Conservation (phyloP, 37 sponge, comb jelly and placozoan genomes). For the Halichondria panicea region DNA sequence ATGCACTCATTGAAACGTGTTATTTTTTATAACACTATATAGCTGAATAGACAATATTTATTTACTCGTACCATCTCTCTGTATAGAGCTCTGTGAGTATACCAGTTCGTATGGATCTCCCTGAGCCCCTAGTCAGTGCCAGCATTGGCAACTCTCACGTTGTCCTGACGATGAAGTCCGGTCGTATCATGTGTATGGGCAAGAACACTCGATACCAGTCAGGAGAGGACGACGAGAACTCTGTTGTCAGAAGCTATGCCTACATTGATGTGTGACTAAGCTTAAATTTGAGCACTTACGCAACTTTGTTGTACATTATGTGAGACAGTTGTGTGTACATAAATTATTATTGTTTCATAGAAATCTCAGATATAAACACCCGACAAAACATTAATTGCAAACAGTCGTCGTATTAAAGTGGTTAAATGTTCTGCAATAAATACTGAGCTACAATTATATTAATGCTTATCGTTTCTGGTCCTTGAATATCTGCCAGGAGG, state of each 20-base stretch:
- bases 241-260: slow-evolving; percentile 16
- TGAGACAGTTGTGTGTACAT: too few species aligned
- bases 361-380: too few species aligned
- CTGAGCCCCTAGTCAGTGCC: slow-evolving; percentile 39
- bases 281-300: neutral
- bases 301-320: too few species aligned
- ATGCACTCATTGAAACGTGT: too few species aligned
- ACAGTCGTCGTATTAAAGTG: too few species aligned
- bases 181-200: slow-evolving; percentile 49
- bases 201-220: slow-evolving; percentile 57
- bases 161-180: slow-evolving; percentile 42
- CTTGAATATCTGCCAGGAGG: slow-evolving; percentile 62
- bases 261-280: slow-evolving; percentile 20
- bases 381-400: too few species aligned
- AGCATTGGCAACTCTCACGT: slow-evolving; percentile 62
- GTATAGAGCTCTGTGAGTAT: slow-evolving; percentile 17
- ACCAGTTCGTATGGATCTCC: slow-evolving; percentile 36
- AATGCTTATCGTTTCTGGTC: neutral
- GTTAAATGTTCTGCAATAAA: neutral
- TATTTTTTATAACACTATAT: neutral
- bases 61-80: neutral
- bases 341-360: too few species aligned
- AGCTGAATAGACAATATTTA: neutral
- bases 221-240: slow-evolving; percentile 10
- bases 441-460: neutral